Percentiles rank a stretch among this genome's conserved stretches.
phyloP scores from a whole-genome alignment of 2,888 invertebrate genomes.

The Erebia epiphron region DNA sequence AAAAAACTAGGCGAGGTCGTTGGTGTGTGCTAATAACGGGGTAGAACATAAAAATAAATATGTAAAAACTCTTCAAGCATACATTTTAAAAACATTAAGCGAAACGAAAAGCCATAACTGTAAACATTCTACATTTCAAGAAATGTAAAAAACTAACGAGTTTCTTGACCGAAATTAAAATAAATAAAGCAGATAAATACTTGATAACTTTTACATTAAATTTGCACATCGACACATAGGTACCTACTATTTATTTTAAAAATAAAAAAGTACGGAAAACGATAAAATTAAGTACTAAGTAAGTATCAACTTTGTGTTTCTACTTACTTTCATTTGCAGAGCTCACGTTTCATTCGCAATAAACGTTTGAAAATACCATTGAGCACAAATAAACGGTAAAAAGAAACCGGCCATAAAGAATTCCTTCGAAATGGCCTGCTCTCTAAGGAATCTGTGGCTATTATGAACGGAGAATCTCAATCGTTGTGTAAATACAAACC shows the following conservation, averaged over 20 bases:
- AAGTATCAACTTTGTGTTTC: neutral
- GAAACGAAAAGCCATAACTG: neutral
- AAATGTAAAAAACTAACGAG: constrained; percentile 7
- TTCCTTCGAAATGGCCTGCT: constrained; percentile 35
- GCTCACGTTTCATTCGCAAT: constrained; percentile 14
- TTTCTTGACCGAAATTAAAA: neutral
- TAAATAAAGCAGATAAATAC: neutral
- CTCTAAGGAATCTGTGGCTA: constrained; percentile 32
- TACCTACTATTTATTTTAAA: neutral
- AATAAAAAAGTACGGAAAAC: neutral
- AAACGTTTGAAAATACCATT: constrained; percentile 14
- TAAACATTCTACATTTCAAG: constrained; percentile 1
- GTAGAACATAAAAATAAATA: neutral
- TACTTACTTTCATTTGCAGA: neutral
- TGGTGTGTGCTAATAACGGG: no score
- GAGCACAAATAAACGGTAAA: constrained; percentile 18
- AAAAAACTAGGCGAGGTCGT: no score
- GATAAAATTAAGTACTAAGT: neutral
- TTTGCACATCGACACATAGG: neutral
- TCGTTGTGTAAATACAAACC: constrained; percentile 44
- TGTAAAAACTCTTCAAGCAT: neutral
- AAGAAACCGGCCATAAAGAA: constrained; percentile 22
- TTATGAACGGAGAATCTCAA: constrained; percentile 33
- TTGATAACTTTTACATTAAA: neutral
- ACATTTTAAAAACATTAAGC: neutral